Conservation (phyloP, 2,888 invertebrate genomes). For the Alloscopus bannaensis region DNA sequence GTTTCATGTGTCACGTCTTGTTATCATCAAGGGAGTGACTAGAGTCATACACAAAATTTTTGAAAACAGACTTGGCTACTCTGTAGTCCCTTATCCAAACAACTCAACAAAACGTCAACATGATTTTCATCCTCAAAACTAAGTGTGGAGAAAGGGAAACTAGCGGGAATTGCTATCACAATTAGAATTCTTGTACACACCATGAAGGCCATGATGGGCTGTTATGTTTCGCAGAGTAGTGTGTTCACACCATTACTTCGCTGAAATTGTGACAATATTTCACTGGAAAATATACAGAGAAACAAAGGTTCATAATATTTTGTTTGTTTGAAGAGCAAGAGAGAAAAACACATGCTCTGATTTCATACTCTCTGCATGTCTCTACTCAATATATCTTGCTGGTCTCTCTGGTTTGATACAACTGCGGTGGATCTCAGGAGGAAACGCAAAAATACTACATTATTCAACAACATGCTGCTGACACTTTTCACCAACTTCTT, state of each 20-base stretch:
- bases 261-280: conserved; percentile 22
- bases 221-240: no score
- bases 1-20: no score
- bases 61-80: no score
- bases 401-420: conserved; percentile 23
- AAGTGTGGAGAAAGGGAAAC: no score
- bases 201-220: no score
- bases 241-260: conserved; percentile 18
- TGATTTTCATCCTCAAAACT: no score
- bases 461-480: conserved; percentile 64
- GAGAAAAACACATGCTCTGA: conserved; percentile 17
- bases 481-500: conserved; percentile 59
- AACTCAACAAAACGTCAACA: no score
- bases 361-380: conserved; percentile 11
- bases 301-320: not conserved
- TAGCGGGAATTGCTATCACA: no score
- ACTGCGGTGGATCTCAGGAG: conserved; percentile 50
- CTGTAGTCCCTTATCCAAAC: no score
- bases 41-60: no score
- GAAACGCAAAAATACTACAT: conserved; percentile 59
- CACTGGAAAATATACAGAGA: conserved; percentile 4
- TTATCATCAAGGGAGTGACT: no score
- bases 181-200: no score
- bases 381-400: conserved; percentile 1
- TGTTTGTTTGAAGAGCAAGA: conserved; percentile 25